Evolutionary conservation across 2,888 invertebrate species (phyloP).

Genomic region (Dasysyrphus tricinctus): DNA sequence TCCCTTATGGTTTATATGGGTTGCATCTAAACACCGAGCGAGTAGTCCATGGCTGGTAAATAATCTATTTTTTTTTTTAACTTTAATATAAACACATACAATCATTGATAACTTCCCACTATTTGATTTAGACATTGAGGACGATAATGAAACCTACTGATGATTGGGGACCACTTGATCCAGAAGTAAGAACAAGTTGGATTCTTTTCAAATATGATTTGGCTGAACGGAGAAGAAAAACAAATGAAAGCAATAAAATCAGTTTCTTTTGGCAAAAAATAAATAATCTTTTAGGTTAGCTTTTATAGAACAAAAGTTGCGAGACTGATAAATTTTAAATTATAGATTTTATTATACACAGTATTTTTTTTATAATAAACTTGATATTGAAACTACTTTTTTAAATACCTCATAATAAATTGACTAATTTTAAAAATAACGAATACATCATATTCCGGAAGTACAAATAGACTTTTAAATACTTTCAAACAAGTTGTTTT

Average conservation of each 20-base stretch:
- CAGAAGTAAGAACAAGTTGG: constrained; percentile 85
- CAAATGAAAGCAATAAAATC: constrained; percentile 77
- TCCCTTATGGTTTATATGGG: constrained; percentile 84
- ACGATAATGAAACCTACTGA: constrained; percentile 84
- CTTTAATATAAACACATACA: background rate
- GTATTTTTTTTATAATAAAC: constrained; percentile 8
- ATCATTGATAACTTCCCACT: background rate
- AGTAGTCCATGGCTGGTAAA: constrained; percentile 77
- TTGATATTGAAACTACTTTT: background rate
- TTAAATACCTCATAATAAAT: too few relatives aligned
- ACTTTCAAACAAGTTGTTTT: too few relatives aligned
- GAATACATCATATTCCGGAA: too few relatives aligned
- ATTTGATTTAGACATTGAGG: constrained; percentile 80
- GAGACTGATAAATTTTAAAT: background rate
- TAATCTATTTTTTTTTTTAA: background rate
- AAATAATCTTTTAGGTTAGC: constrained; percentile 78
- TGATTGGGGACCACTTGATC: constrained; percentile 87
- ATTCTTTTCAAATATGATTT: constrained; percentile 84
- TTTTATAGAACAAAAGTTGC: constrained; percentile 28
- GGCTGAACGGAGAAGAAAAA: constrained; percentile 81
- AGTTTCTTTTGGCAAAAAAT: constrained; percentile 80
- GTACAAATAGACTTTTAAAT: too few relatives aligned
- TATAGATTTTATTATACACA: background rate
- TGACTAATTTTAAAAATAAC: too few relatives aligned
- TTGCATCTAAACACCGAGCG: constrained; percentile 76